Percentiles rank a stretch among this genome's conserved stretches.
Evolutionary conservation across 1,140 invertebrate species (phyloP).

Genomic region (Antheraea mylitta): DNA sequence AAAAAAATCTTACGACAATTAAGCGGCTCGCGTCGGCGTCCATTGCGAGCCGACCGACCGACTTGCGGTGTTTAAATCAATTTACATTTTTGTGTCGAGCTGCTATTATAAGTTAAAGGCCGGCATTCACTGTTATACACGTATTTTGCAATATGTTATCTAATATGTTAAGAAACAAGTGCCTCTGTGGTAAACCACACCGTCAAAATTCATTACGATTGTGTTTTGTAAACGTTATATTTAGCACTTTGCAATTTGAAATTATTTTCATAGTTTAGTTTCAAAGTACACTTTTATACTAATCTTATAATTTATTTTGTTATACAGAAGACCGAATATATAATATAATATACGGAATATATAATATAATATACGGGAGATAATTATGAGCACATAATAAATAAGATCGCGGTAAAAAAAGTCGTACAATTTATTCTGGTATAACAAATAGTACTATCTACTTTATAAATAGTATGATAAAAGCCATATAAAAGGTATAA

Average conservation of each 20-base stretch:
- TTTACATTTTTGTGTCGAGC: conserved; percentile 1
- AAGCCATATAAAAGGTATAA: no score
- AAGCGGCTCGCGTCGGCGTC: background rate
- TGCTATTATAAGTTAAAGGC: background rate
- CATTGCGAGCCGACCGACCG: background rate
- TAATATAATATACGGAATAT: no score
- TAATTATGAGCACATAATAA: no score
- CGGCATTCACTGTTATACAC: background rate
- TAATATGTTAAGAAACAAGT: conserved; percentile 1
- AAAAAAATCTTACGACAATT: background rate
- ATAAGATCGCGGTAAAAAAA: no score
- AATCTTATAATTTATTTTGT: no score
- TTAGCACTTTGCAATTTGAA: background rate
- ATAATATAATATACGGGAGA: no score
- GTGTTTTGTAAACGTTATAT: background rate
- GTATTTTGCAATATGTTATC: background rate
- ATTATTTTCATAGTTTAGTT: no score
- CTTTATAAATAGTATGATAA: no score
- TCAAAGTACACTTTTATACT: no score
- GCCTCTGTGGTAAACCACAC: background rate
- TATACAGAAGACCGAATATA: no score
- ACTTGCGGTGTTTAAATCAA: background rate
- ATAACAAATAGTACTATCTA: no score
- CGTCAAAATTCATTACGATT: background rate
- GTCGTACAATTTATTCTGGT: no score